Evolutionary conservation across 2,888 invertebrate species (phyloP), one percentile per base, ranked within the genome.

Genomic region (Polyommatus iphigenia): DNA sequence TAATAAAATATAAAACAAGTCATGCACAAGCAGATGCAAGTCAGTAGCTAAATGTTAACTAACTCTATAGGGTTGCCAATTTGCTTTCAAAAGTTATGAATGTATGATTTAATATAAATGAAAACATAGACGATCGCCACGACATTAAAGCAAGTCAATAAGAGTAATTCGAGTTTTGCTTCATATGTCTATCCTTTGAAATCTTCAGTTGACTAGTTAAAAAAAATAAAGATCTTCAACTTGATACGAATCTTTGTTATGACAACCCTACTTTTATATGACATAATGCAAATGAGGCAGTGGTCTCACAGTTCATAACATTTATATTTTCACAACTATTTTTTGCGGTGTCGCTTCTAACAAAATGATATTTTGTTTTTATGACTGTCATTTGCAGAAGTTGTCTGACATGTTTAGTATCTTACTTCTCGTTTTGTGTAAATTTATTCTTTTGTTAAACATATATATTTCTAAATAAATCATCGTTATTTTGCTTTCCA

Each of bases 231-330:
- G 8, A 5, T 67, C 5, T 15, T 4, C 29, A 24, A 67, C 4
- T 67, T 24, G 24, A 59, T 59, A 20, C 20, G 24, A 24, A 67
- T 67, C 10, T 67, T 67, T 5, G 29, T 32, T 67, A 67, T 46
- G 73, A 41, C 73, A 73, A 46, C 73, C 73, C 73, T 73, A 32
- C n/a, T 5, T 86, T 86, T 85, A 88, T 89, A 89, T 88, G 89
- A 90, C 90, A 90, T 87, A 87, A 93, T 93, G 92, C 86, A 89
- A 92, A 93, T 92, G 85, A 91, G 88, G 75, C 84, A 83, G 84
- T 84, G 82, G 85, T 86, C 85, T 83, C 83, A 83, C 83, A 85
- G 86, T 88, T 89, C 87, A 88, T 87, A 89, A 89, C 87, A 85
- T 93, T 77, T 88, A 88, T 88, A 91, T 90, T 87, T 86, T 87